Conservation (phyloP, 2,888 invertebrate species). For the Omphaloscelis lunosa region DNA sequence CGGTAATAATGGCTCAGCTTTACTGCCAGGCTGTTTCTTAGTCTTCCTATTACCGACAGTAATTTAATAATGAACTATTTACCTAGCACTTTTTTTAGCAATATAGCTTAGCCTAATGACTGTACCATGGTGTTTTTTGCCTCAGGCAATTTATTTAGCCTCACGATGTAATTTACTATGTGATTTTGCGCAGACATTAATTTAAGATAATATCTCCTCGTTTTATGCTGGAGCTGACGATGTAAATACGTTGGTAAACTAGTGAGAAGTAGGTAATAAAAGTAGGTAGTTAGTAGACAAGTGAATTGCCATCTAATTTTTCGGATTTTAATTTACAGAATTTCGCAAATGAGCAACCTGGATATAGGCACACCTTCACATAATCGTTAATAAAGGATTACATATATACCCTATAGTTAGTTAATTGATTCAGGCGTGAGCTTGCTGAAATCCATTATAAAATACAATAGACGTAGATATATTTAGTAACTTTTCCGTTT, state of each 20-base stretch:
- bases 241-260: conserved; percentile 22
- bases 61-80: conserved; percentile 31
- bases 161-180: conserved; percentile 51
- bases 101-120: conserved; percentile 42
- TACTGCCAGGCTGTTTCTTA: background rate
- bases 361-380: background rate
- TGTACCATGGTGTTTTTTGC: conserved; percentile 49
- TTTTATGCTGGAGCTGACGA: conserved; percentile 34
- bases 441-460: too few species aligned
- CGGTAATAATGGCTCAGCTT: conserved; percentile 6
- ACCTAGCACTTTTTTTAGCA: conserved; percentile 28
- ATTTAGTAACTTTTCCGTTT: too few species aligned
- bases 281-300: background rate
- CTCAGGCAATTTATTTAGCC: conserved; percentile 45
- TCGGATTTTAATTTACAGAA: background rate
- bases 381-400: background rate
- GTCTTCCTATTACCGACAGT: background rate
- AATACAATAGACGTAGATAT: too few species aligned
- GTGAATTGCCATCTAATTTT: background rate
- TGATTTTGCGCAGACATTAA: conserved; percentile 58
- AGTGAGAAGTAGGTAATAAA: conserved; percentile 33
- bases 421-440: too few species aligned
- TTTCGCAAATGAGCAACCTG: background rate
- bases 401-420: background rate
- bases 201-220: conserved; percentile 51